These are phyloP conservation scores for Pterocles gutturalis DNA, from an alignment of 2,113 vertebrate genomes.

Conservation along the genomic window DNA sequence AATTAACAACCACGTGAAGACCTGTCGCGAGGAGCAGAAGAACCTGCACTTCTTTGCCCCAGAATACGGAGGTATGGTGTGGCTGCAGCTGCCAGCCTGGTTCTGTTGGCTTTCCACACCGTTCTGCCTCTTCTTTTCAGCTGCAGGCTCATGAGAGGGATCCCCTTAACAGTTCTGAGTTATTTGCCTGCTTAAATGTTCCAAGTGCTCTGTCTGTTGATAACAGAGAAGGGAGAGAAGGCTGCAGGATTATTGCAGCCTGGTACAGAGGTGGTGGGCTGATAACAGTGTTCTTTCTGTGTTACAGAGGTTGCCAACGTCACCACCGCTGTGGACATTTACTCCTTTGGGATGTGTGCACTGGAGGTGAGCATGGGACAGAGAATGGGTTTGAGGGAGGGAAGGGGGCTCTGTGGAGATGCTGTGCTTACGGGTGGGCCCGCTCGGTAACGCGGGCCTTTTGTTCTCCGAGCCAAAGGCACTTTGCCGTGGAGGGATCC, in stretches of 20 bases:
- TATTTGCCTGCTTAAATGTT: not conserved
- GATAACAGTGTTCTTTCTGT: not conserved
- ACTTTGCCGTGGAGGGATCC: not conserved
- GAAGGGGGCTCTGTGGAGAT: not conserved
- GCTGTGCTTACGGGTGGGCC: not conserved
- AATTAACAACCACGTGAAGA: conserved; percentile 99
- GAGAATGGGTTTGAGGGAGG: not conserved
- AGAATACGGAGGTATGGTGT: conserved; percentile 90
- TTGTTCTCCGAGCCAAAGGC: not conserved
- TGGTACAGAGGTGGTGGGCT: not conserved
- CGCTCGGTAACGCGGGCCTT: not conserved
- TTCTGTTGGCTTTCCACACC: not conserved
- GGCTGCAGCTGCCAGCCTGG: not conserved
- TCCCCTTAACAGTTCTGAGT: not conserved
- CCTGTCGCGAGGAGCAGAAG: conserved; percentile 98
- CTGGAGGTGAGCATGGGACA: conserved; percentile 88
- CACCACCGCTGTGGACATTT: conserved; percentile 98
- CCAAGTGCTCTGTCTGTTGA: not conserved
- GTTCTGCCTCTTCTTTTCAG: not conserved
- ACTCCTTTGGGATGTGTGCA: conserved; percentile 99
- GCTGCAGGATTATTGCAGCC: not conserved
- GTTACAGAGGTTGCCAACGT: conserved; percentile 89
- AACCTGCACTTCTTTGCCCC: conserved; percentile 99
- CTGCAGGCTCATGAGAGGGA: not conserved
- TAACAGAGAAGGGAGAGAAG: not conserved